Evolutionary conservation across 92 coral and sea anemone genomes (phyloP).

Genomic region (Scolanthus callimorphus): DNA sequence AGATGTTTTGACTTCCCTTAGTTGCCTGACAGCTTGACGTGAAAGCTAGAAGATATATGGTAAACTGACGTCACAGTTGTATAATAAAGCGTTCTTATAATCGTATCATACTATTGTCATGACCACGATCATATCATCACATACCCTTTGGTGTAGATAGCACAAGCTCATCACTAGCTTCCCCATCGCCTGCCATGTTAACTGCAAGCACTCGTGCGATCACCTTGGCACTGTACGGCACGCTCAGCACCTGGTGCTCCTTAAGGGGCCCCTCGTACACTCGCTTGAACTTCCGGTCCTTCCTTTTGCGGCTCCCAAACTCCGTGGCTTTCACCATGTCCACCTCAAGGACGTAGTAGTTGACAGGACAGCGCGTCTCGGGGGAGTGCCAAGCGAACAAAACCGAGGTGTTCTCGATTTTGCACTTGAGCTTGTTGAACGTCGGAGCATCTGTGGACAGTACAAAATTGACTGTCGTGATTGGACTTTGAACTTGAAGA

Average conservation of each 20-base stretch:
- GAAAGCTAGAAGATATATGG: too few relatives aligned
- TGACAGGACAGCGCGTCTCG: slow-evolving; percentile 55
- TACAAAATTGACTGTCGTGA: too few relatives aligned
- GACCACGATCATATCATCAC: neutral
- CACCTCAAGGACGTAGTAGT: slow-evolving; percentile 73
- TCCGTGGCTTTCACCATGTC: slow-evolving; percentile 68
- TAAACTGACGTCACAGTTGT: too few relatives aligned
- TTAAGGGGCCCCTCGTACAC: slow-evolving; percentile 76
- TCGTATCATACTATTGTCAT: too few relatives aligned
- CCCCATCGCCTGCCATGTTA: slow-evolving; percentile 74
- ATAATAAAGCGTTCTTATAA: too few relatives aligned
- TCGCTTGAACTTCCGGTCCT: slow-evolving; percentile 70
- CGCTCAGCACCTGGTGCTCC: slow-evolving; percentile 66
- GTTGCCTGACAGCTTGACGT: too few relatives aligned
- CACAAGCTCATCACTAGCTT: slow-evolving; percentile 63
- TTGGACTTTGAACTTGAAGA: too few relatives aligned
- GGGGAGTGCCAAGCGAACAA: slow-evolving; percentile 67
- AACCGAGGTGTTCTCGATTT: slow-evolving; percentile 72
- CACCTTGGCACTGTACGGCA: slow-evolving; percentile 71
- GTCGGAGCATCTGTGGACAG: slow-evolving; percentile 49
- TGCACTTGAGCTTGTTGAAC: slow-evolving; percentile 59
- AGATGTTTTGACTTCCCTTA: too few relatives aligned
- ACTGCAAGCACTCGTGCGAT: slow-evolving; percentile 61
- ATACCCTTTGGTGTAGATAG: slow-evolving; percentile 83
- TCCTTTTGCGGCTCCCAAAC: slow-evolving; percentile 48